These are phyloP conservation scores for Synanthedon andrenaeformis DNA, from an alignment of 2,888 invertebrate species.

Conservation along the genomic window DNA sequence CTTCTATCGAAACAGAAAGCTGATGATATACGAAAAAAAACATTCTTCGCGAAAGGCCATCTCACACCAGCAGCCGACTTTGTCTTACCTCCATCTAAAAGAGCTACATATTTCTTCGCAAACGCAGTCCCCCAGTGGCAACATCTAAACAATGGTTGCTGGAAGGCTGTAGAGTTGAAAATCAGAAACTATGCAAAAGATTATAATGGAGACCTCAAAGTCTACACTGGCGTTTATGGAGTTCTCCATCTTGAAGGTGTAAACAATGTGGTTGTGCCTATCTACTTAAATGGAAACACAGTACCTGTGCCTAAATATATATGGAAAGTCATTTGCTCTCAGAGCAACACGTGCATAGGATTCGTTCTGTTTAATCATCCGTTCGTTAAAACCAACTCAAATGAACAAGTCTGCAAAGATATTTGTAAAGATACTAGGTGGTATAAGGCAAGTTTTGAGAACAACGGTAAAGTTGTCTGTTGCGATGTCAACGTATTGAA, in stretches of 20 bases:
- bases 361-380: background rate
- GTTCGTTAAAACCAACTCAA: background rate
- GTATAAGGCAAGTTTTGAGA: constrained; percentile 8
- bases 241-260: background rate
- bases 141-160: background rate
- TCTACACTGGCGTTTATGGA: constrained; percentile 48
- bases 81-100: constrained; percentile 14
- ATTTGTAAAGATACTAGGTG: background rate
- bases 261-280: background rate
- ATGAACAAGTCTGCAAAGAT: background rate
- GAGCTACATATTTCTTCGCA: constrained; percentile 59
- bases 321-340: background rate
- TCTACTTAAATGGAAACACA: background rate
- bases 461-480: constrained; percentile 19
- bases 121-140: constrained; percentile 21
- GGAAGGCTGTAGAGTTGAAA: background rate
- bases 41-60: background rate
- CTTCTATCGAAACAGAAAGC: background rate
- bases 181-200: background rate
- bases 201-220: constrained; percentile 28
- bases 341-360: background rate
- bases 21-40: background rate
- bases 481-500: constrained; percentile 1
- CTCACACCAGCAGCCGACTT: background rate
- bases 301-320: background rate